A percentile compares a stretch with the other conserved stretches of the same genome.
Conservation (phyloP, 1,140 invertebrate species). For the Drosophila subobscura region DNA sequence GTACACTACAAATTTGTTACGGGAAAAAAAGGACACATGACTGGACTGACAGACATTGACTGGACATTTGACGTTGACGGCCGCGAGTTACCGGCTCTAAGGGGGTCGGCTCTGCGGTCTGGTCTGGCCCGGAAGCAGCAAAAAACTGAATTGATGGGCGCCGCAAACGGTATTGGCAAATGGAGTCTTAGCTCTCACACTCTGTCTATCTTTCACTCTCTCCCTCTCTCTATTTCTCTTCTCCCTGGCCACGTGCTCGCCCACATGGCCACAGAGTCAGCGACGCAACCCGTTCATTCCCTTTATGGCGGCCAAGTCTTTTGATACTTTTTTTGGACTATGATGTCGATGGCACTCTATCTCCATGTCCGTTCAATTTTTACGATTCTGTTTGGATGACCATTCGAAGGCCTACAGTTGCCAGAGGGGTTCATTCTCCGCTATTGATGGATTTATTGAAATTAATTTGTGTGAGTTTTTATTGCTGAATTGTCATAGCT, state of each 20-base stretch:
- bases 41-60: constrained; percentile 29
- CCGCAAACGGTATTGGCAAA: constrained; percentile 50
- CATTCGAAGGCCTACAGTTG: constrained; percentile 30
- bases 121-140: constrained; percentile 58
- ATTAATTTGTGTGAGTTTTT: constrained; percentile 71
- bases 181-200: constrained; percentile 19
- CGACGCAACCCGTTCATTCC: constrained; percentile 23
- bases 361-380: constrained; percentile 21
- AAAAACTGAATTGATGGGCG: constrained; percentile 70
- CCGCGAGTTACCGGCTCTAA: constrained; percentile 14
- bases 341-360: constrained; percentile 20
- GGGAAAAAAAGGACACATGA: constrained; percentile 12
- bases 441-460: constrained; percentile 79
- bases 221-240: not conserved
- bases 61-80: constrained; percentile 39
- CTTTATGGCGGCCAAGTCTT: constrained; percentile 34
- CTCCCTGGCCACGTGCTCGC: constrained; percentile 47
- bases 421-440: not conserved
- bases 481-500: constrained; percentile 36
- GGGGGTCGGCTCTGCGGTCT: not conserved
- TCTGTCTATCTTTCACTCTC: not conserved
- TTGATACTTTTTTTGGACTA: constrained; percentile 23
- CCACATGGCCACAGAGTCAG: constrained; percentile 28
- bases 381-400: constrained; percentile 22
- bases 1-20: not conserved